A percentile compares a stretch with the other conserved stretches of the same genome.
These are phyloP conservation scores for Cheilosia urbana DNA, from an alignment of 2,888 invertebrate genomes.

Conservation along the genomic window DNA sequence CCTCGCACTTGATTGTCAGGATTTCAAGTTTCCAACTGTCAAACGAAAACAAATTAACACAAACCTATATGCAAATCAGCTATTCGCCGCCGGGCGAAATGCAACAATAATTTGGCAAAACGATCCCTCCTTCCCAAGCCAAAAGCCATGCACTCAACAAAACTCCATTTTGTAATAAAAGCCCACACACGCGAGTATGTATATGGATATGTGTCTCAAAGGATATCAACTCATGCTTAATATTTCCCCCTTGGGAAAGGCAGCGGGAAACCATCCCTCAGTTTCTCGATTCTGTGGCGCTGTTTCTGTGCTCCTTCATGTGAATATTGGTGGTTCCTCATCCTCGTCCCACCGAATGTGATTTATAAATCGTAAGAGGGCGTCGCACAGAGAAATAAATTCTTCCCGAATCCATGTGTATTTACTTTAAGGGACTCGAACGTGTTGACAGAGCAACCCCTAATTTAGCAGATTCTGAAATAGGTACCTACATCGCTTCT, in stretches of 20 bases:
- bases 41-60: too few species aligned
- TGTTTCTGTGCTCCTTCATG: conserved; percentile 7
- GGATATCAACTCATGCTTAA: conserved; percentile 55
- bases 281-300: background rate
- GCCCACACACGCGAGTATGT: conserved; percentile 46
- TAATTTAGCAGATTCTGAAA: conserved; percentile 35
- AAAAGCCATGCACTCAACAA: conserved; percentile 40
- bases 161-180: conserved; percentile 58
- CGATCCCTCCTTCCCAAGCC: background rate
- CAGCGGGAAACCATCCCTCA: background rate
- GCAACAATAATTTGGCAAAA: conserved; percentile 55
- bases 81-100: conserved; percentile 1
- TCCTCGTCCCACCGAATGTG: conserved; percentile 13
- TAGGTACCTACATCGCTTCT: conserved; percentile 18
- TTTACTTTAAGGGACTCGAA: conserved; percentile 14
- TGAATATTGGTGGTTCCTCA: conserved; percentile 42
- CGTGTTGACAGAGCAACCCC: conserved; percentile 22
- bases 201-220: conserved; percentile 14
- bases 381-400: conserved; percentile 27
- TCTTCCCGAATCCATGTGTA: conserved; percentile 12
- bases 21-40: too few species aligned
- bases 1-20: too few species aligned
- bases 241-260: background rate
- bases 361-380: conserved; percentile 51
- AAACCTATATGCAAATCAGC: conserved; percentile 2